Base-by-base conservation (phyloP, 2,797 vertebrate species). In the Eurystomus glaucurus region DNA sequence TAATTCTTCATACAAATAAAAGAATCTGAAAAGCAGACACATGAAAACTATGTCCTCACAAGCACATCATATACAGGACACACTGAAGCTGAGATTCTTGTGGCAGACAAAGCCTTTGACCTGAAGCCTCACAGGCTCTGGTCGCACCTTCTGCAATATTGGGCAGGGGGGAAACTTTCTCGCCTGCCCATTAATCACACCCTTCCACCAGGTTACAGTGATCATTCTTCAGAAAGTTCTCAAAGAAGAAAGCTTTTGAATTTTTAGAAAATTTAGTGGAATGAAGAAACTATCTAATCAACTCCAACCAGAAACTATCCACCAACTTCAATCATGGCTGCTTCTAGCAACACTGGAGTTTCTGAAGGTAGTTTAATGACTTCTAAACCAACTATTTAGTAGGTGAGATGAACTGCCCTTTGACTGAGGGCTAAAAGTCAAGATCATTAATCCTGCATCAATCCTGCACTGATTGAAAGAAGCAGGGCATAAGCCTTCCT, bases 381-480 rank as follows among this genome's bases (percentile, higher is more conserved):
- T 88, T 88, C 71, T 72, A 64, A 88, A 90, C 16, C 37, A 95
- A 54, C 41, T 48, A 4, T 77, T 88, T 3, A 5, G 28, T 28
- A 64, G n/a, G 14, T 82, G 29, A 70, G 82, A 80, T 39, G 1
- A 77, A 80, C 55, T 31, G 29, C 50, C 60, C 66, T 94, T 87
- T 91, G 62, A 89, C 62, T 78, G 55, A 87, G 61, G 80, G 31
- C 74, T 87, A 85, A 68, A 92, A 95, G 65, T 54, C 69, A 84
- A 72, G 58, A 55, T 77, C 48, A 37, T 92, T 91, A 90, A 77
- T 78, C 45, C 69, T 60, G 45, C n/a, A 58, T 66, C n/a, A 48
- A 25, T 25, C 31, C 64, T 41, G 18, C 31, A 64, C 39, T 60
- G 21, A 80, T 14, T 55, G 55, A 91, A 85, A 77, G 43, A 77